phyloP scores from a whole-genome alignment of 2,113 vertebrate genomes.

The Heterotilapia buettikoferi region DNA sequence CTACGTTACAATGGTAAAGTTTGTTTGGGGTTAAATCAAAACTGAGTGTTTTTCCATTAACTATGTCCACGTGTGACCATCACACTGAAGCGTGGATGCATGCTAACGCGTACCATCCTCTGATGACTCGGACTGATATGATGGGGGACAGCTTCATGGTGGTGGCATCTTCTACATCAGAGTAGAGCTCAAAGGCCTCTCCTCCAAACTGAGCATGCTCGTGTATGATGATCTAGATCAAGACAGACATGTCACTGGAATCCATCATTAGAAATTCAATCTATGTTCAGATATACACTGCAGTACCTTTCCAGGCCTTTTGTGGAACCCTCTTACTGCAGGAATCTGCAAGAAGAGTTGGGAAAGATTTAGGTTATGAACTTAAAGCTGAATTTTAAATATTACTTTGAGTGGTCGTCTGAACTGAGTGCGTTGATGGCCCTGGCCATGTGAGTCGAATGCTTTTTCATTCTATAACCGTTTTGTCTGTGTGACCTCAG shows the following conservation, averaged over 20 bases:
- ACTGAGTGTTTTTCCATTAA: not conserved
- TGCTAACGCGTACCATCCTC: constrained; percentile 85
- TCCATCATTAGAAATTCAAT: not conserved
- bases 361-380: not conserved
- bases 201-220: constrained; percentile 71
- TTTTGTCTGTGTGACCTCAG: not conserved
- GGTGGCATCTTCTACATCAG: constrained; percentile 80
- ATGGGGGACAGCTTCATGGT: constrained; percentile 79
- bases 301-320: constrained; percentile 87
- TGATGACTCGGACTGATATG: constrained; percentile 80
- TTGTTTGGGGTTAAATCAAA: not conserved
- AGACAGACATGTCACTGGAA: not conserved
- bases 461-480: not conserved
- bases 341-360: constrained; percentile 31
- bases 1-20: not conserved
- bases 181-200: constrained; percentile 73
- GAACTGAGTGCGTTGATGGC: not conserved
- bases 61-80: rapidly evolving
- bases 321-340: constrained; percentile 72
- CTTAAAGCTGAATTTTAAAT: not conserved
- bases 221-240: constrained; percentile 80
- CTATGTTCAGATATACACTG: not conserved
- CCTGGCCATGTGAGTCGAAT: rapidly evolving
- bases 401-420: not conserved
- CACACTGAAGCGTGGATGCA: not conserved